Evolutionary conservation across 2,797 vertebrate species (phyloP).

Genomic region (Sitta carolinensis): DNA sequence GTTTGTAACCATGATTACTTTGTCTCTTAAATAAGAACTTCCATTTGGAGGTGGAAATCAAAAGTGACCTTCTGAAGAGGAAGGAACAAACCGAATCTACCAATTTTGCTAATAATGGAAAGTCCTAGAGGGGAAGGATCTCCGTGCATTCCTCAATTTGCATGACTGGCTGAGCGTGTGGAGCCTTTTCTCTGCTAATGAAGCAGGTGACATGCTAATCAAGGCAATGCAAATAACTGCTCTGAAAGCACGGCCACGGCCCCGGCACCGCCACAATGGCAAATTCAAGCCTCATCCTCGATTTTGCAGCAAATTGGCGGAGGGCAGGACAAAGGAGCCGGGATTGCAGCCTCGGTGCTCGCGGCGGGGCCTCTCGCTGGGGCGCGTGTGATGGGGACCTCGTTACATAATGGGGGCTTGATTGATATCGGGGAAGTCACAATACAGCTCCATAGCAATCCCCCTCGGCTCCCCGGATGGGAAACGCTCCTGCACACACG

Average conservation of each 20-base stretch:
- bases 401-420: constrained; percentile 52
- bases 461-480: constrained; percentile 15
- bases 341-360: constrained; percentile 34
- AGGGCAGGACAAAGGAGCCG: constrained; percentile 52
- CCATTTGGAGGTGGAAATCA: constrained; percentile 28
- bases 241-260: background rate
- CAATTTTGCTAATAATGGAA: constrained; percentile 53
- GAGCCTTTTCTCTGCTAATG: constrained; percentile 36
- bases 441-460: background rate
- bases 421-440: constrained; percentile 45
- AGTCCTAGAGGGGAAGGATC: constrained; percentile 37
- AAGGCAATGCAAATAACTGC: constrained; percentile 36
- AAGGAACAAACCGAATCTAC: constrained; percentile 26
- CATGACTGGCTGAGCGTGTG: constrained; percentile 24
- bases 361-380: background rate
- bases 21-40: background rate
- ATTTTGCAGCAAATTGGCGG: constrained; percentile 33
- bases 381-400: constrained; percentile 12
- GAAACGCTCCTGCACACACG: constrained; percentile 51
- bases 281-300: constrained; percentile 1
- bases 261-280: background rate
- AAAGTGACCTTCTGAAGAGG: constrained; percentile 38
- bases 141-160: constrained; percentile 36
- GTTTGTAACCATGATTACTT: background rate
- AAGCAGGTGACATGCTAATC: constrained; percentile 48